These are phyloP conservation scores for Urocolius indicus DNA, from an alignment of 2,113 vertebrate genomes.

Conservation along the genomic window DNA sequence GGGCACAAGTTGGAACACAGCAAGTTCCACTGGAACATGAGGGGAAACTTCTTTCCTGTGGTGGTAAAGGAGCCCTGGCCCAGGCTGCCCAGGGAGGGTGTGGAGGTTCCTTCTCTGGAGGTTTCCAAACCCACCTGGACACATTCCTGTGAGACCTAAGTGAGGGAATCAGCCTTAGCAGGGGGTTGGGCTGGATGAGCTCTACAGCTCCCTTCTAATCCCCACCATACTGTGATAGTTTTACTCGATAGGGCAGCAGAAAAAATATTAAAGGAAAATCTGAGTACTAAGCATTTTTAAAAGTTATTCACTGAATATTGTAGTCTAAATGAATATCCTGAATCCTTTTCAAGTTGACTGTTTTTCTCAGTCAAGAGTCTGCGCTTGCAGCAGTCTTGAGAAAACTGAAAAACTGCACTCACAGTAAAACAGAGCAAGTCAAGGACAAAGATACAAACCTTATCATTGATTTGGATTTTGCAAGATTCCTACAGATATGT, in stretches of 20 bases:
- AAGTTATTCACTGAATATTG: rapidly evolving
- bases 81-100: no score
- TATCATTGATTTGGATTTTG: not conserved
- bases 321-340: not conserved
- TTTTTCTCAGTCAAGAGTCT: not conserved
- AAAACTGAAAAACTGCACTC: not conserved
- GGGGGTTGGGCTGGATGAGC: no score
- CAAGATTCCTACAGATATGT: not conserved
- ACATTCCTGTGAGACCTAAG: no score
- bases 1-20: no score
- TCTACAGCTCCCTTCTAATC: no score
- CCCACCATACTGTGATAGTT: no score
- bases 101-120: no score
- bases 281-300: not conserved
- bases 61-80: no score
- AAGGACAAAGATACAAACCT: constrained; percentile 48
- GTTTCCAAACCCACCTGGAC: no score
- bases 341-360: not conserved
- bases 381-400: not conserved
- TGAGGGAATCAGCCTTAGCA: no score
- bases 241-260: not conserved
- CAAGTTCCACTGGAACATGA: no score
- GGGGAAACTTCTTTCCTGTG: no score
- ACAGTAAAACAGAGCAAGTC: not conserved
- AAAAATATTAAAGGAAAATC: not conserved